Base-by-base conservation (phyloP, 2,888 invertebrate species). In the Diarsia brunnea region DNA sequence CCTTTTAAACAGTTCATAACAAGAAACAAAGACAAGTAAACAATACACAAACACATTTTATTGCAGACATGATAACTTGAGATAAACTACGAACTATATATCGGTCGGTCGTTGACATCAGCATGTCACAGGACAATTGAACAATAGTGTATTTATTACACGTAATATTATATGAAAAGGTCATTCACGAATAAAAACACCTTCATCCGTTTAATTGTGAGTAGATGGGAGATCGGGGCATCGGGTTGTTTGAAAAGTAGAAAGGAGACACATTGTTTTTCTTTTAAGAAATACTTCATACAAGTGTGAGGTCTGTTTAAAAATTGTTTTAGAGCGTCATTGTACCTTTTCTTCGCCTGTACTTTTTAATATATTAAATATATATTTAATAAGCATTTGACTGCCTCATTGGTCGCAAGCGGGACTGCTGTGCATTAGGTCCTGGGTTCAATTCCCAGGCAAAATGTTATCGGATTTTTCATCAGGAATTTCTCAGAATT, bases 31-130 rank as follows among this genome's bases (percentile, higher is more conserved):
- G 24, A 69, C 7, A 61, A 16, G 47, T 31, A 31, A 10, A 69
- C 31, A 79, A 60, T 72, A 67, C 1, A 73, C 72, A 72, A 24
- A 75, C 45, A 60, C 27, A 38, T 49, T 55, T 60, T 58, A 69
- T 69, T 82, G 63, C 64, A 73, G 27, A 24, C 24, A 47, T 24
- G 74, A 84, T 84, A 84, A 84, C 66, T 70, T 12, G 2, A 69
- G 82, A 82, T 84, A 79, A 78, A 78, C 79, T 86, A 31, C 55
- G 85, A 78, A 75, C 82, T 75, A 49, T 53, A 7, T 27, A 76
- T 38, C 65, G 16, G 47, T 60, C 43, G 78, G 68, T 69, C 78
- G 27, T 75, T 81, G 74, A 27, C 78, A 71, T 8, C 16, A 31
- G 19, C 10, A n/a, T n/a, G n/a, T 60, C 16, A 43, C 66, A 58